phyloP scores from a whole-genome alignment of 2,113 vertebrate species.

The Stomatorhinus ivindoensis region DNA sequence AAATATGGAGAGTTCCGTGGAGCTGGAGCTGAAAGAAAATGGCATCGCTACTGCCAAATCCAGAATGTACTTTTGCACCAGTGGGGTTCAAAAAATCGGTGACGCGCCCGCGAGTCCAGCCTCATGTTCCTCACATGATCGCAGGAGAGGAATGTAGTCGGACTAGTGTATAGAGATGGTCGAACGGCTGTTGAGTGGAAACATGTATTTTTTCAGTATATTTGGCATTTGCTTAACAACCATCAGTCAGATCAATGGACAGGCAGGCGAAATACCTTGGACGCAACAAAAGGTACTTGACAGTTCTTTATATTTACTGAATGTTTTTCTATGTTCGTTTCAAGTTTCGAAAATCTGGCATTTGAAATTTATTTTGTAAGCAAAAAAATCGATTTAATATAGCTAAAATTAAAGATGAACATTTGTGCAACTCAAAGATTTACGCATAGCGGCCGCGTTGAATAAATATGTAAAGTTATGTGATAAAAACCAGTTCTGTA shows the following conservation, averaged over 20 bases:
- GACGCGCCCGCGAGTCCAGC: conserved; percentile 34
- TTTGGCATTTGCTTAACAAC: conserved; percentile 34
- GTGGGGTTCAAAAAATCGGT: conserved; percentile 4
- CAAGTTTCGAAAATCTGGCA: not conserved
- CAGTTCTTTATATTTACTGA: not conserved
- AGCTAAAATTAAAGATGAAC: not conserved
- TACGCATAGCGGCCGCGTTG: not conserved
- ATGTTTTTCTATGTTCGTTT: not conserved
- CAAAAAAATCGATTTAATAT: not conserved
- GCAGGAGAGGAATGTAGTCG: conserved; percentile 40
- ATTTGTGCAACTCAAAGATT: not conserved
- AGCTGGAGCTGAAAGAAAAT: not conserved
- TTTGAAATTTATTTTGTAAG: not conserved
- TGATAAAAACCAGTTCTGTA: not conserved
- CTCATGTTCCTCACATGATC: conserved; percentile 64
- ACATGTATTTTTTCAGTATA: conserved; percentile 34
- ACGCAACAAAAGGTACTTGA: conserved; percentile 56
- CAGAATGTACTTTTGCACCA: not conserved
- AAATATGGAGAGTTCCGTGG: not conserved
- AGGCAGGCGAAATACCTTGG: conserved; percentile 43
- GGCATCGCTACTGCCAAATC: not conserved
- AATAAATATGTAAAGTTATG: not conserved
- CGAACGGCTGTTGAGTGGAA: conserved; percentile 21
- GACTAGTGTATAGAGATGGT: conserved; percentile 31
- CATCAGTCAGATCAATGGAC: conserved; percentile 33